These are phyloP conservation scores for Lepilemur ruficaudatus DNA, from an alignment of 2,797 vertebrate genomes.

Conservation along the genomic window DNA sequence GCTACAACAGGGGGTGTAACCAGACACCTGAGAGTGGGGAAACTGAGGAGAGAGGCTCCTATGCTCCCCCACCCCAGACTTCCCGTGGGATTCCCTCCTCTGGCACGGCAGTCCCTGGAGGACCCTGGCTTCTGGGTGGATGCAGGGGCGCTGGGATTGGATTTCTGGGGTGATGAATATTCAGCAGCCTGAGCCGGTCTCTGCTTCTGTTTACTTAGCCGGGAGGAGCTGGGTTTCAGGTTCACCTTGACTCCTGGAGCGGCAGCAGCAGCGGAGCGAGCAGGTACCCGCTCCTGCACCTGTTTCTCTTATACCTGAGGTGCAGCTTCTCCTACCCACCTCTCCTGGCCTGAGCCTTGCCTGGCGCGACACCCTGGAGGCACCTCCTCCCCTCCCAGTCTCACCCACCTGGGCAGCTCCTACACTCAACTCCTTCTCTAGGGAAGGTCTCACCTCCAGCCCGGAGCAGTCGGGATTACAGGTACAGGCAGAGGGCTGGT, in stretches of 20 bases:
- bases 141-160: slow-evolving; percentile 60
- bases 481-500: slow-evolving; percentile 58
- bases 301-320: slow-evolving; percentile 66
- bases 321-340: slow-evolving; percentile 50
- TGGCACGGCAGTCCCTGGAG: neutral
- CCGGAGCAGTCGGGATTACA: slow-evolving; percentile 56
- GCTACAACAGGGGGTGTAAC: neutral
- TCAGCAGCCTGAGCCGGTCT: slow-evolving; percentile 78
- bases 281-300: slow-evolving; percentile 74
- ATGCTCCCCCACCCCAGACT: neutral
- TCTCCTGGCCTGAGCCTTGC: slow-evolving; percentile 34
- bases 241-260: slow-evolving; percentile 84
- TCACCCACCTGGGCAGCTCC: slow-evolving; percentile 6
- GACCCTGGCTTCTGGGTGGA: slow-evolving; percentile 62
- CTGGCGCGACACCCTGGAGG: slow-evolving; percentile 27
- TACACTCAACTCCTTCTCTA: slow-evolving; percentile 40
- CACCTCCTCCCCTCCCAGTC: slow-evolving; percentile 10
- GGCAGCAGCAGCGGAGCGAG: neutral
- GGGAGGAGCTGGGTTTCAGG: slow-evolving; percentile 81
- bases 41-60: neutral
- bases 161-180: slow-evolving; percentile 83
- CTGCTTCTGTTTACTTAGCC: slow-evolving; percentile 81
- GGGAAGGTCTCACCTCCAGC: slow-evolving; percentile 58
- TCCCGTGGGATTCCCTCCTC: slow-evolving; percentile 49
- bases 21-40: neutral